Conservation (phyloP, 2,888 invertebrate genomes). For the Hesperia comma region DNA sequence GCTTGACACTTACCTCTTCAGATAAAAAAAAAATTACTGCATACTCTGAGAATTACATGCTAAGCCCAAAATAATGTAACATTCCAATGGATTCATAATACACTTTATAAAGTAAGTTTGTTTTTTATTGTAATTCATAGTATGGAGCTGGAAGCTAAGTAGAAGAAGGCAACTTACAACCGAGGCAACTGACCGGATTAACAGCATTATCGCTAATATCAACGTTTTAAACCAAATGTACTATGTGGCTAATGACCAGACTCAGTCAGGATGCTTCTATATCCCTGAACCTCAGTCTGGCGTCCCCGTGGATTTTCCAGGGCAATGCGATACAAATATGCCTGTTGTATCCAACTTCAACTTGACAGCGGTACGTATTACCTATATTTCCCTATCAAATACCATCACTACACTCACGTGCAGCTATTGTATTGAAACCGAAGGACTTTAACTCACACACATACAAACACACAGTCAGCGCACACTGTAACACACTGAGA, state of each 20-base stretch:
- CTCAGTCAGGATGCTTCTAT: conserved; percentile 61
- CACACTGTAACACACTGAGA: too few species aligned
- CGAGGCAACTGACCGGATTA: conserved; percentile 50
- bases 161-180: conserved; percentile 53
- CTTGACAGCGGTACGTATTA: conserved; percentile 48
- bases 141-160: conserved; percentile 70
- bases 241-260: conserved; percentile 55
- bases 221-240: conserved; percentile 55
- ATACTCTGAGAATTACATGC: too few species aligned
- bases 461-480: too few species aligned
- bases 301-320: conserved; percentile 62
- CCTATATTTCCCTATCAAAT: too few species aligned
- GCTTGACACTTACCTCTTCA: too few species aligned
- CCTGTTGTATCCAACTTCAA: conserved; percentile 54
- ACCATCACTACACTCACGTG: too few species aligned
- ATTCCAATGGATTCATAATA: too few species aligned
- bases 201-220: conserved; percentile 49
- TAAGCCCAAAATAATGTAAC: too few species aligned
- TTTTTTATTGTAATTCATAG: conserved; percentile 51
- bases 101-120: too few species aligned
- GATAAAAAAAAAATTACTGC: too few species aligned
- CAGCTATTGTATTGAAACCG: too few species aligned
- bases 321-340: conserved; percentile 57
- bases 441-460: too few species aligned
- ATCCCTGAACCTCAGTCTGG: conserved; percentile 60